phyloP scores from a whole-genome alignment of 2,888 invertebrate genomes.

The Pediacus dermestoides region DNA sequence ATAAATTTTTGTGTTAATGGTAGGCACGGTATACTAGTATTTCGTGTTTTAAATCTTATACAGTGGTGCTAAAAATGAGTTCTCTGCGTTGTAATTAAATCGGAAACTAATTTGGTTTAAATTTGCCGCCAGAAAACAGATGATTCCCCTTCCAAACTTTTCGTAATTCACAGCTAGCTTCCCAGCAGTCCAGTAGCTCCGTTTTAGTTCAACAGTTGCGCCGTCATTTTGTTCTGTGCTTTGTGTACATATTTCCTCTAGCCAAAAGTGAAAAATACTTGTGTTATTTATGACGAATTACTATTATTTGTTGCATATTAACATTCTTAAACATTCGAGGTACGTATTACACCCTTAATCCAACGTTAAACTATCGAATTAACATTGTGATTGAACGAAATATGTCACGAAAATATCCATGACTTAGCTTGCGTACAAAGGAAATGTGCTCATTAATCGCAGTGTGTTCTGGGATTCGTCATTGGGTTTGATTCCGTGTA shows the following conservation, averaged over 20 bases:
- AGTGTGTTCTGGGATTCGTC: background rate
- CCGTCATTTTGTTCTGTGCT: conserved; percentile 27
- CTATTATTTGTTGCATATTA: conserved; percentile 11
- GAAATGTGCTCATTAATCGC: conserved; percentile 6
- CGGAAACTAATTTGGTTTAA: no score
- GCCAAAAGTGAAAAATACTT: conserved; percentile 20
- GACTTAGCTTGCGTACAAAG: background rate
- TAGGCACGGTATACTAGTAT: no score
- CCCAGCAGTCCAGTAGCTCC: no score
- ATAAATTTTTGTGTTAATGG: no score
- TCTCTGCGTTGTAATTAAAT: no score
- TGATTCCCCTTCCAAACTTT: no score
- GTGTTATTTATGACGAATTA: conserved; percentile 25
- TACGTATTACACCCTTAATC: conserved; percentile 12
- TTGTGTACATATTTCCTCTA: conserved; percentile 25
- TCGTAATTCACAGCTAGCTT: no score
- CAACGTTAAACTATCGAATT: background rate
- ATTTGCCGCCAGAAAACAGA: no score
- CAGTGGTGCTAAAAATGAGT: no score
- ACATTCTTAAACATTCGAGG: conserved; percentile 18
- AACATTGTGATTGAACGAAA: conserved; percentile 11
- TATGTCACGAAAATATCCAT: conserved; percentile 17
- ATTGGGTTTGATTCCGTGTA: background rate
- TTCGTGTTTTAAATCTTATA: no score
- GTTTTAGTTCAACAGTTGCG: no score